Conservation (phyloP, 2,888 invertebrate genomes). For the Tipula lateralis region DNA sequence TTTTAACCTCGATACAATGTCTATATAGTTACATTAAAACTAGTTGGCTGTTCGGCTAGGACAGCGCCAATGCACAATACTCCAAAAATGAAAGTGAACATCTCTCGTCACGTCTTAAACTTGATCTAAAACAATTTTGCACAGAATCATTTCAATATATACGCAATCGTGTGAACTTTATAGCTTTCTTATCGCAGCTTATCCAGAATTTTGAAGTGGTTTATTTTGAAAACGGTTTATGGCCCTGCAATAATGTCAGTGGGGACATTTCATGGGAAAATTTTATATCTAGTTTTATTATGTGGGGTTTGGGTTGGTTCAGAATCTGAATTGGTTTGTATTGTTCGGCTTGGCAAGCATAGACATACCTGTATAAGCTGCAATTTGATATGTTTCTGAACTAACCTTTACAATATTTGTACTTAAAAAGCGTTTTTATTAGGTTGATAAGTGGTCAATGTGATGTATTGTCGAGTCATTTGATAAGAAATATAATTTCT, state of each 20-base stretch:
- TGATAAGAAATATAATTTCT: too few relatives aligned
- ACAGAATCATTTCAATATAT: neutral
- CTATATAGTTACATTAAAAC: neutral
- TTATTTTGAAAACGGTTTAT: neutral
- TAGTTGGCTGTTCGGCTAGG: neutral
- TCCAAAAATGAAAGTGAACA: neutral
- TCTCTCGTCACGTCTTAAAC: neutral
- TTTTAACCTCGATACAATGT: neutral
- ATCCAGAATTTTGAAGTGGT: neutral
- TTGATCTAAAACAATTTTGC: neutral
- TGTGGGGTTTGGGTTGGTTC: too few relatives aligned
- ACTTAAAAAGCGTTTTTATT: too few relatives aligned
- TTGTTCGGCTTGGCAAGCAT: too few relatives aligned
- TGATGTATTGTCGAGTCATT: too few relatives aligned
- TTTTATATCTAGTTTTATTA: neutral
- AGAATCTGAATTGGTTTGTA: too few relatives aligned
- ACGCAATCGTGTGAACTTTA: neutral
- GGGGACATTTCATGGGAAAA: neutral
- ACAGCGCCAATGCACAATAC: neutral
- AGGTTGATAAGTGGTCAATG: too few relatives aligned
- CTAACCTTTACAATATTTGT: too few relatives aligned
- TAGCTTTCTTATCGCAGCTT: neutral
- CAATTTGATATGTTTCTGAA: too few relatives aligned
- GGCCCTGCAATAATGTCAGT: neutral
- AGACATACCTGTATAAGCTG: too few relatives aligned